Evolutionary conservation across 2,888 invertebrate genomes (phyloP).

Genomic region (Mythimna impura): DNA sequence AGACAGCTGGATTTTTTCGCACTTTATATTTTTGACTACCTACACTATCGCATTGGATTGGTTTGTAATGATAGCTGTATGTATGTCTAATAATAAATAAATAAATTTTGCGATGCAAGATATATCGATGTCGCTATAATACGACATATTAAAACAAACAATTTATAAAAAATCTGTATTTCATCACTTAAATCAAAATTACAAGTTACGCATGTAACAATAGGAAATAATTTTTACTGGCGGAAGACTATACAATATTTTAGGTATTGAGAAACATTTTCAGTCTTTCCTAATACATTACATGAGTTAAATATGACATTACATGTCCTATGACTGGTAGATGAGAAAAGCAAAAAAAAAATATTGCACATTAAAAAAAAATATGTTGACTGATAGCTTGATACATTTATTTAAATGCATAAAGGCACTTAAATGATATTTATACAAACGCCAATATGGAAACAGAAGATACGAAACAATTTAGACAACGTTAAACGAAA

Average conservation of each 20-base stretch:
- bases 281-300: conserved; percentile 10
- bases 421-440: neutral
- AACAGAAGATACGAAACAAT: neutral
- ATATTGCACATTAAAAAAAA: conserved; percentile 18
- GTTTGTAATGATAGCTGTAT: too few species aligned
- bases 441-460: neutral
- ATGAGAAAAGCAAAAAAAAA: conserved; percentile 1
- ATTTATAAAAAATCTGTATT: conserved; percentile 40
- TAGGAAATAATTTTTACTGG: conserved; percentile 18
- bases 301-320: neutral
- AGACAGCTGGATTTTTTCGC: too few species aligned
- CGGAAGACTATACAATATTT: conserved; percentile 9
- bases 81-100: too few species aligned
- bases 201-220: conserved; percentile 50
- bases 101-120: too few species aligned
- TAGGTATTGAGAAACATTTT: neutral
- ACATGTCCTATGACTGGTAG: neutral
- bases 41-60: too few species aligned
- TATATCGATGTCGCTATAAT: too few species aligned
- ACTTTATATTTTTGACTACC: too few species aligned
- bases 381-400: neutral
- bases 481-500: neutral
- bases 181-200: conserved; percentile 45
- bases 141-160: conserved; percentile 28
- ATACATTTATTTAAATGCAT: neutral